These are phyloP conservation scores for Tachina fera DNA, from an alignment of 2,888 invertebrate species.

Conservation along the genomic window DNA sequence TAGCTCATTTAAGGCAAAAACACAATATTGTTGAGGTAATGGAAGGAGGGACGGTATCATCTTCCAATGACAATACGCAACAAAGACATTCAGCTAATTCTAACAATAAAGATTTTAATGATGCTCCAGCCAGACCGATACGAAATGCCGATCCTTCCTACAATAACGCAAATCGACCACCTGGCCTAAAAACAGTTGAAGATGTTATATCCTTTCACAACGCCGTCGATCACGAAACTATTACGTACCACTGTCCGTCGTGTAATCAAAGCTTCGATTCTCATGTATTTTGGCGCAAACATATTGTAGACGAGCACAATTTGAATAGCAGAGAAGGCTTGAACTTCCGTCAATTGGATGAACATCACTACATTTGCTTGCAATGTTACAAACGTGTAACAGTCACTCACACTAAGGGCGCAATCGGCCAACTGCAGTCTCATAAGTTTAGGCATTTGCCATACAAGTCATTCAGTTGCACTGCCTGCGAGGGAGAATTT, in stretches of 20 bases:
- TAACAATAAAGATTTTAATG: constrained; percentile 40
- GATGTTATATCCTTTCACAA: constrained; percentile 79
- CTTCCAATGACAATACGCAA: constrained; percentile 40
- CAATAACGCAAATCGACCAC: constrained; percentile 69
- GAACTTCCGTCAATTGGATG: constrained; percentile 79
- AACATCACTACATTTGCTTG: constrained; percentile 79
- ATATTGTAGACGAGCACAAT: constrained; percentile 80
- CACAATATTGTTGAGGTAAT: constrained; percentile 77
- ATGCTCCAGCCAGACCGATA: constrained; percentile 51
- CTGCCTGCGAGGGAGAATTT: constrained; percentile 77
- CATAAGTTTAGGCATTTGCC: constrained; percentile 80
- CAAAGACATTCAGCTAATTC: constrained; percentile 24
- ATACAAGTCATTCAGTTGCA: constrained; percentile 79
- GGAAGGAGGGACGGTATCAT: constrained; percentile 36
- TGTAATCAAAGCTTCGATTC: constrained; percentile 79
- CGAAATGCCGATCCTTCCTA: constrained; percentile 36
- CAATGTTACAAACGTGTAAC: constrained; percentile 80
- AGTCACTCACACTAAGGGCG: constrained; percentile 80
- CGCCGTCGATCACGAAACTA: constrained; percentile 79
- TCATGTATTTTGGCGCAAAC: constrained; percentile 80
- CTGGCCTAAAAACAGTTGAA: constrained; percentile 78
- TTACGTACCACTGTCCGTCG: constrained; percentile 78
- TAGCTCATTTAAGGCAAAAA: constrained; percentile 77
- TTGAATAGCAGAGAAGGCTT: constrained; percentile 78
- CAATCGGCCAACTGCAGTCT: constrained; percentile 79